Evolutionary conservation across 1,140 invertebrate genomes (phyloP).

Genomic region (Physella acuta): DNA sequence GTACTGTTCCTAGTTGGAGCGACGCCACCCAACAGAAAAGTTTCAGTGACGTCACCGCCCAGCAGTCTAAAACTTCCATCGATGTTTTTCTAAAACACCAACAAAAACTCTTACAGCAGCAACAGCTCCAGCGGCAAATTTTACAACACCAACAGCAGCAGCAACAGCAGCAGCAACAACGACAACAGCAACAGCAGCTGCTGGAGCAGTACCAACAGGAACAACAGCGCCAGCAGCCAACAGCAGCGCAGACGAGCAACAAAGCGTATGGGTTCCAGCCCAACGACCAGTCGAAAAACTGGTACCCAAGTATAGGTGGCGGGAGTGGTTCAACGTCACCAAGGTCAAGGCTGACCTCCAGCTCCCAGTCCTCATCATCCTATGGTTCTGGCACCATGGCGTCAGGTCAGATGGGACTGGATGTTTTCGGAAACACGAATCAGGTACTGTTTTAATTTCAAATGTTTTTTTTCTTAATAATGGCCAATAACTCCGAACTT

Average conservation of each 20-base stretch:
- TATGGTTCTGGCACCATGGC: neutral
- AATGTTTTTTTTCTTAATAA: too few species aligned
- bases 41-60: neutral
- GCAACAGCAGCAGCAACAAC: constrained; percentile 14
- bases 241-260: neutral
- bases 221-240: constrained; percentile 18
- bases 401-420: neutral
- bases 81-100: constrained; percentile 16
- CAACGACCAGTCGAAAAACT: neutral
- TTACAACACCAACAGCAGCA: constrained; percentile 20
- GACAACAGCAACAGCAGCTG: constrained; percentile 8
- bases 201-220: constrained; percentile 12
- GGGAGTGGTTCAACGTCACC: neutral
- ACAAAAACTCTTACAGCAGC: constrained; percentile 23
- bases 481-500: too few species aligned
- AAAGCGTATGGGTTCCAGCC: constrained; percentile 5
- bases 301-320: neutral
- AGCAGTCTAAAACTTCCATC: neutral
- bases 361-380: neutral
- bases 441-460: too few species aligned
- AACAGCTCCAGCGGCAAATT: constrained; percentile 19
- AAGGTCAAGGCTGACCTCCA: neutral
- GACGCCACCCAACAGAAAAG: neutral
- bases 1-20: neutral
- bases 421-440: constrained; percentile 4